A percentile compares a stretch with the other conserved stretches of the same genome.
These are phyloP conservation scores for Hippocampus guttulatus DNA, from an alignment of 2,113 vertebrate species.

Conservation along the genomic window DNA sequence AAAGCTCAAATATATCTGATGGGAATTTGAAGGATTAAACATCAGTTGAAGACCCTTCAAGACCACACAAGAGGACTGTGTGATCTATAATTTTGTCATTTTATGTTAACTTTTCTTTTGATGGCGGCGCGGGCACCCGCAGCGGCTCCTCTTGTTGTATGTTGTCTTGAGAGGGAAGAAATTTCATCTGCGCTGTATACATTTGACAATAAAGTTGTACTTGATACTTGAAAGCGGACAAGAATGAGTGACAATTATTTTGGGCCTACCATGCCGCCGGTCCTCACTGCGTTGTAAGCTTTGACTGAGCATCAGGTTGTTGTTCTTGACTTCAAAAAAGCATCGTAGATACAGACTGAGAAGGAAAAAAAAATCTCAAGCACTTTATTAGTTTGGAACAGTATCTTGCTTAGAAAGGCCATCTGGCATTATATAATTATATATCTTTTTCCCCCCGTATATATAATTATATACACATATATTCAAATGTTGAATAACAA, in stretches of 20 bases:
- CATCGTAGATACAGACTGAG: constrained; percentile 4
- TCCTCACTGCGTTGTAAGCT: constrained; percentile 23
- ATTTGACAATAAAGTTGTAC: too few relatives aligned
- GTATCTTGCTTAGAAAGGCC: constrained; percentile 76
- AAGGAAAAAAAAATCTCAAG: constrained; percentile 68
- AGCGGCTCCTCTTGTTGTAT: too few relatives aligned
- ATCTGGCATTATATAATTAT: constrained; percentile 78
- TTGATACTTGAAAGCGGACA: too few relatives aligned
- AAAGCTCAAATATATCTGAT: too few relatives aligned
- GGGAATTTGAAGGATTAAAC: too few relatives aligned
- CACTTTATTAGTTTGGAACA: constrained; percentile 77
- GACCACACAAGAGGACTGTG: too few relatives aligned
- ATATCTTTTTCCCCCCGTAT: constrained; percentile 73
- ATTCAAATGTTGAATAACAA: constrained; percentile 76
- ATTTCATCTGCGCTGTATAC: too few relatives aligned
- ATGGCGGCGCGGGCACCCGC: too few relatives aligned
- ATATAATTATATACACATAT: constrained; percentile 79
- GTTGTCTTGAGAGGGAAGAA: too few relatives aligned
- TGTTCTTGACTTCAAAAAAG: not conserved
- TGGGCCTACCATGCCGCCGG: constrained; percentile 3
- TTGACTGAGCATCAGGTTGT: constrained; percentile 19
- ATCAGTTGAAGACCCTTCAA: too few relatives aligned
- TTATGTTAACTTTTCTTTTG: too few relatives aligned
- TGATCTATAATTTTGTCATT: too few relatives aligned
- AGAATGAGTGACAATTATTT: not conserved